Conservation (phyloP, 2,888 invertebrate genomes). For the Amaurobius ferox region DNA sequence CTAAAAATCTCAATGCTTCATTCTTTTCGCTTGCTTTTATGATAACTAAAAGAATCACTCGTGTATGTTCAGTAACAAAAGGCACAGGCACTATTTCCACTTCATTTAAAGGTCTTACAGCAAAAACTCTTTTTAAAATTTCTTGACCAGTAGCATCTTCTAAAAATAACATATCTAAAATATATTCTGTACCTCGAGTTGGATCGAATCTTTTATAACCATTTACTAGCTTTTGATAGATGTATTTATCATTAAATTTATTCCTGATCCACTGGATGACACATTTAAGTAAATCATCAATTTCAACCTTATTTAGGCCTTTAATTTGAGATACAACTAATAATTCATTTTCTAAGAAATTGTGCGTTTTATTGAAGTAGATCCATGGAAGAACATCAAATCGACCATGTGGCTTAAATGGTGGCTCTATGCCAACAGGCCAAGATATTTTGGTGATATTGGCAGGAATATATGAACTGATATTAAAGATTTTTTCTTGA, state of each 20-base stretch:
- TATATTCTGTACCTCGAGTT: slow-evolving; percentile 90
- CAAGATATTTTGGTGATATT: slow-evolving; percentile 79
- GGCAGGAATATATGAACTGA: slow-evolving; percentile 79
- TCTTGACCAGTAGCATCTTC: slow-evolving; percentile 74
- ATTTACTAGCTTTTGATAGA: slow-evolving; percentile 79
- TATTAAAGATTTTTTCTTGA: slow-evolving; percentile 79
- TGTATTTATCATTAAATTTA: slow-evolving; percentile 74
- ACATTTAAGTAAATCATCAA: slow-evolving; percentile 82
- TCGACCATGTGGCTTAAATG: slow-evolving; percentile 84
- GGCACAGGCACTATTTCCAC: slow-evolving; percentile 94
- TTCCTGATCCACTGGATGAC: slow-evolving; percentile 75
- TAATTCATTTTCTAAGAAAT: slow-evolving; percentile 88
- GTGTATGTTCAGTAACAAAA: slow-evolving; percentile 95
- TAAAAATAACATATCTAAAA: slow-evolving; percentile 81
- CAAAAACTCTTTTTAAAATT: slow-evolving; percentile 82
- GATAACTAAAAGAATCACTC: slow-evolving; percentile 87
- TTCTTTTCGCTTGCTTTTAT: slow-evolving; percentile 79
- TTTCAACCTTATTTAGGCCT: slow-evolving; percentile 81
- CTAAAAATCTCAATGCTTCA: slow-evolving; percentile 84
- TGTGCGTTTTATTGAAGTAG: slow-evolving; percentile 89
- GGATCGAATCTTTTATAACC: slow-evolving; percentile 89
- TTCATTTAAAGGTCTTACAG: slow-evolving; percentile 89
- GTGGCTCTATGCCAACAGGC: slow-evolving; percentile 86
- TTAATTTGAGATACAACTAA: slow-evolving; percentile 83
- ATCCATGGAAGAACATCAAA: slow-evolving; percentile 92